These are phyloP conservation scores for Adela reaumurella DNA, from an alignment of 2,888 invertebrate genomes.

Conservation along the genomic window DNA sequence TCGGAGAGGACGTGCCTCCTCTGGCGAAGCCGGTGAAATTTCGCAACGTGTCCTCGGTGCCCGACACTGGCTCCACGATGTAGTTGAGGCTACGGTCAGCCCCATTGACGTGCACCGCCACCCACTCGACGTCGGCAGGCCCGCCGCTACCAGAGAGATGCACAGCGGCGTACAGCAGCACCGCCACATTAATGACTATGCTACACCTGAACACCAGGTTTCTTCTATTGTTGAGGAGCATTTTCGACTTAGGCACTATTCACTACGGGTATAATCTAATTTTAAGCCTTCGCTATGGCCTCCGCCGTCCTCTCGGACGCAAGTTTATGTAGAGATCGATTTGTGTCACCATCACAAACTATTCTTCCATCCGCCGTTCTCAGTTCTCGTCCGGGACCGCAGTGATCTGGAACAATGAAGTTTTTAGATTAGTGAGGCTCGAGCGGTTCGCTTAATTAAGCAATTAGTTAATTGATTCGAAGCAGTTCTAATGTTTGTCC, in stretches of 20 bases:
- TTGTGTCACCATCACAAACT: constrained; percentile 53
- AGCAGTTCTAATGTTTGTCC: too few relatives aligned
- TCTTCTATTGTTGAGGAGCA: constrained; percentile 30
- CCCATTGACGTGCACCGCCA: constrained; percentile 34
- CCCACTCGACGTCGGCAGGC: constrained; percentile 29
- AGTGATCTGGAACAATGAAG: neutral
- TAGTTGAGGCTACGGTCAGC: constrained; percentile 21
- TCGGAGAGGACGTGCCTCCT: constrained; percentile 20
- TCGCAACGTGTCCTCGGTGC: constrained; percentile 23
- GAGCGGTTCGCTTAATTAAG: too few relatives aligned
- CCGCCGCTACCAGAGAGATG: constrained; percentile 43
- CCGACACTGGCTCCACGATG: constrained; percentile 24
- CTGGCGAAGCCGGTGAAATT: constrained; percentile 31
- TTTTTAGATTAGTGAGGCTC: too few relatives aligned
- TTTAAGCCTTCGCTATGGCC: constrained; percentile 30
- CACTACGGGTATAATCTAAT: neutral
- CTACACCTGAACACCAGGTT: constrained; percentile 73
- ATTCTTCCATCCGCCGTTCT: constrained; percentile 38
- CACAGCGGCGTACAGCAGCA: constrained; percentile 67
- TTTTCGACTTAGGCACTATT: neutral
- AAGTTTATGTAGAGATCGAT: constrained; percentile 48
- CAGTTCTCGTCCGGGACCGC: neutral
- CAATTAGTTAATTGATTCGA: too few relatives aligned
- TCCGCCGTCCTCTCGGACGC: constrained; percentile 55
- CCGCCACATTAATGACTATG: constrained; percentile 69